Conservation (phyloP, 2,113 vertebrate species). For the Nothoprocta pentlandii region DNA sequence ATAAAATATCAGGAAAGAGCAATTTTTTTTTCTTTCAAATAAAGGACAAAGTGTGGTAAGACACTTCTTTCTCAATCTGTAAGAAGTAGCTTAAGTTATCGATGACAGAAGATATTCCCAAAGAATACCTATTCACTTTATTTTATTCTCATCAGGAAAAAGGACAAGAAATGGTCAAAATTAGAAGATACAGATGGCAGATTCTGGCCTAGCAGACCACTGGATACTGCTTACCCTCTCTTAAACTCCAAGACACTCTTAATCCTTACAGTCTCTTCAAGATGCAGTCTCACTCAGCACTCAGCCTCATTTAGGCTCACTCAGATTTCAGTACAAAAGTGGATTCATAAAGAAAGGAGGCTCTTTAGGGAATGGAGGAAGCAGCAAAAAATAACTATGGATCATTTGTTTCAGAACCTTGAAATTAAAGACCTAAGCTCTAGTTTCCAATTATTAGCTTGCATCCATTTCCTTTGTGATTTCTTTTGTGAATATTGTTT, state of each 20-base stretch:
- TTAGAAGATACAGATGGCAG: background rate
- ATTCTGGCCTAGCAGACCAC: background rate
- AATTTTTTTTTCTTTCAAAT: background rate
- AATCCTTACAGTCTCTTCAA: background rate
- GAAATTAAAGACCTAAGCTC: background rate
- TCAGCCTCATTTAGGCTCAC: background rate
- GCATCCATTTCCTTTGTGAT: too few relatives aligned
- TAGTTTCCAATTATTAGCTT: background rate
- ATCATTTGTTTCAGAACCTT: background rate
- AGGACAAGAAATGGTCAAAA: background rate
- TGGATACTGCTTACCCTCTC: background rate
- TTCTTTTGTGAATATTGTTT: too few relatives aligned
- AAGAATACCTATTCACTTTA: background rate
- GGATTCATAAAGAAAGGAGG: background rate
- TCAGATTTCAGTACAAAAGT: background rate
- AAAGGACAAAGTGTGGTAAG: background rate
- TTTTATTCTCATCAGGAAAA: background rate
- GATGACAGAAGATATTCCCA: background rate
- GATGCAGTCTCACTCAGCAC: background rate
- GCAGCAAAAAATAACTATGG: background rate
- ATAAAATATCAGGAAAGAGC: background rate
- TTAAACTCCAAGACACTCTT: background rate
- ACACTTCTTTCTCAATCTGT: background rate
- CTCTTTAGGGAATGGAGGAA: background rate
- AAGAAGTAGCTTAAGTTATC: background rate